Percentiles rank a stretch among this genome's conserved stretches.
These are phyloP conservation scores for Hippoglossus hippoglossus DNA, from an alignment of 2,797 vertebrate genomes.

Conservation along the genomic window DNA sequence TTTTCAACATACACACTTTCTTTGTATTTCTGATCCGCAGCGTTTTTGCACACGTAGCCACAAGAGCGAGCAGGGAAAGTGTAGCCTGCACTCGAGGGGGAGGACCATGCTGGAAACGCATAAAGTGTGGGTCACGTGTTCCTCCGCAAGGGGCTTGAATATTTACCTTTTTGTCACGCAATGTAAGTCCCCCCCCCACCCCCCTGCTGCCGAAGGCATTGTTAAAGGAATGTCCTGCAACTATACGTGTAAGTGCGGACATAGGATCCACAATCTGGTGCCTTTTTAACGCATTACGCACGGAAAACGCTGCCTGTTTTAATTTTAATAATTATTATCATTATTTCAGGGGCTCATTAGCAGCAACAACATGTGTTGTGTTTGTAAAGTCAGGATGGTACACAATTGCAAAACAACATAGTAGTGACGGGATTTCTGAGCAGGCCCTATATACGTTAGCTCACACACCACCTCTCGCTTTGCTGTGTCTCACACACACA, in stretches of 20 bases:
- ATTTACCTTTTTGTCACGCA: constrained; percentile 84
- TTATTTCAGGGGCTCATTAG: constrained; percentile 5
- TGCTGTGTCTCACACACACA: background rate
- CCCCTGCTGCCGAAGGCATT: constrained; percentile 28
- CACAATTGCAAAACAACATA: background rate
- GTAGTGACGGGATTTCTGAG: too few relatives aligned
- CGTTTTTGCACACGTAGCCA: background rate
- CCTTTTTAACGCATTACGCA: constrained; percentile 14
- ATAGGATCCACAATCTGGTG: background rate
- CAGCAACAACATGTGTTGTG: background rate
- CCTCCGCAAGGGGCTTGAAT: constrained; percentile 77
- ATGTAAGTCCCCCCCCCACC: constrained; percentile 46
- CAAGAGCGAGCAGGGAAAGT: constrained; percentile 28
- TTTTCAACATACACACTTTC: constrained; percentile 21
- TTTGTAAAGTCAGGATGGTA: background rate
- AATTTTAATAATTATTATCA: background rate
- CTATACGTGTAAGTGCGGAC: constrained; percentile 8
- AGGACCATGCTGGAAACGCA: constrained; percentile 58
- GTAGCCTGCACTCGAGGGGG: constrained; percentile 54
- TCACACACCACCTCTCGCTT: constrained; percentile 5
- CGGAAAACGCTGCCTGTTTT: background rate
- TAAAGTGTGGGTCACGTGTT: constrained; percentile 81
- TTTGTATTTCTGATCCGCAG: background rate
- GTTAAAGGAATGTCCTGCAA: constrained; percentile 5
- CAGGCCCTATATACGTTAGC: constrained; percentile 23